Evolutionary conservation across 64 coral and sea anemone genomes (phyloP), one percentile per base, ranked within the genome.

Genomic region (Hydrozoanthus tunicans): DNA sequence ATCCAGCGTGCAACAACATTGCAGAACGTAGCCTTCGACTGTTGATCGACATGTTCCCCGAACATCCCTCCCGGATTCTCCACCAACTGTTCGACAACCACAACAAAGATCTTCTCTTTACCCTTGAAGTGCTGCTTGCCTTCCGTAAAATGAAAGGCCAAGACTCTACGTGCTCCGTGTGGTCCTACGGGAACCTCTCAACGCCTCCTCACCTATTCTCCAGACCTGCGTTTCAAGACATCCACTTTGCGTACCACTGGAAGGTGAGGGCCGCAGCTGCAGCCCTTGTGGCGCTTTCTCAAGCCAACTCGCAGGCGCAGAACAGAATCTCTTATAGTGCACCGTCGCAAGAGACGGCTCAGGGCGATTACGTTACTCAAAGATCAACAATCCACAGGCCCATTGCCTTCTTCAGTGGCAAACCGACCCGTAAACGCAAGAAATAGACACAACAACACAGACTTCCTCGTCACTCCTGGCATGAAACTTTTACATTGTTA

Each of bases 191-290:
- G 70, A 72, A 32, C 56, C 24, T 72, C 17, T 12, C 56, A 54
- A 59, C 68, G 56, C 56, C 56, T 3, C 24, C 55, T 5, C 54
- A 43, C 56, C 6, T 73, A 7, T 11, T 13, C 43, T 51, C 11
- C 7, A 64, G 80, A 43, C 56, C 84, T 12, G 68, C 5, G 55
- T 59, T 72, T 59, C 69, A 74, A 13, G 56, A 20, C 23, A 15
- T 60, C 12, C 84, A 88, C 6, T 59, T 9, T 5, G 53, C 84
- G 43, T 56, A 43, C 74, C 84, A 59, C 55, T 51, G 5, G 56
- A 88, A 88, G 11, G 84, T 73, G 4, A 88, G 56, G 32, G 84
- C 84, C 3, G 84, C 69, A 23, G 84, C 84, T 6, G 84, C 84
- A 59, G 84, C 84, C 9, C 84, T 88, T 17, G 4, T 88, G 17